Conservation (phyloP, 2,888 invertebrate genomes). For the Trachelus tabidus region DNA sequence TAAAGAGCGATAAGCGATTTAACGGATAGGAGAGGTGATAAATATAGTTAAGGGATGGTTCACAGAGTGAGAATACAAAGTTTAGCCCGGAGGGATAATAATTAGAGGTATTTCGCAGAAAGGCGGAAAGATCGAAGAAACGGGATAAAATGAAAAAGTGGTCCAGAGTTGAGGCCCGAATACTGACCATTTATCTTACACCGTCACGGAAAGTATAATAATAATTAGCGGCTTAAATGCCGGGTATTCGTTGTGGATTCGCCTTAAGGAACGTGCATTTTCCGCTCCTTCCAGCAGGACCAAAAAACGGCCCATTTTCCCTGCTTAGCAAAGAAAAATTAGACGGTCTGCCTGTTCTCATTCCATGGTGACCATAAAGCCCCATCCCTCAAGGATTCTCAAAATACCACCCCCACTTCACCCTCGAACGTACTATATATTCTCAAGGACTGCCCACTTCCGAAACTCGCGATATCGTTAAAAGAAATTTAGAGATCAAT, state of each 20-base stretch:
- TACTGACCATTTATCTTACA: not conserved
- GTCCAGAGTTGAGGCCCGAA: not conserved
- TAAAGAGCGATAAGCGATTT: not conserved
- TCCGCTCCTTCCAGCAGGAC: conserved; percentile 22
- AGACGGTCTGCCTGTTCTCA: not conserved
- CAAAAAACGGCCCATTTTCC: not conserved
- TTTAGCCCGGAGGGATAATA: not conserved
- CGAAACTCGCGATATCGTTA: not conserved
- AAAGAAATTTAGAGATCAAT: not conserved
- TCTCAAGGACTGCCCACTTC: not conserved
- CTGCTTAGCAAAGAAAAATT: not conserved
- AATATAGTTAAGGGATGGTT: not conserved
- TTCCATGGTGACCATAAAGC: not conserved
- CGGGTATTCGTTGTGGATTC: conserved; percentile 12
- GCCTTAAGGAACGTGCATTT: conserved; percentile 22
- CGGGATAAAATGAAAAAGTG: not conserved
- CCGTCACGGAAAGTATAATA: conserved; percentile 1
- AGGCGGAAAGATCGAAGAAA: not conserved
- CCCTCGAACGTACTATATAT: not conserved
- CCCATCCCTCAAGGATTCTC: not conserved
- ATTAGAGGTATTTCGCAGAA: not conserved
- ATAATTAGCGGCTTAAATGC: conserved; percentile 26
- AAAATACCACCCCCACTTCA: not conserved
- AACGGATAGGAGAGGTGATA: not conserved
- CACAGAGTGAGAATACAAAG: not conserved